Percentiles rank a stretch among this genome's conserved stretches.
Conservation (phyloP, 2,888 invertebrate species). For the Nephrotoma flavescens region DNA sequence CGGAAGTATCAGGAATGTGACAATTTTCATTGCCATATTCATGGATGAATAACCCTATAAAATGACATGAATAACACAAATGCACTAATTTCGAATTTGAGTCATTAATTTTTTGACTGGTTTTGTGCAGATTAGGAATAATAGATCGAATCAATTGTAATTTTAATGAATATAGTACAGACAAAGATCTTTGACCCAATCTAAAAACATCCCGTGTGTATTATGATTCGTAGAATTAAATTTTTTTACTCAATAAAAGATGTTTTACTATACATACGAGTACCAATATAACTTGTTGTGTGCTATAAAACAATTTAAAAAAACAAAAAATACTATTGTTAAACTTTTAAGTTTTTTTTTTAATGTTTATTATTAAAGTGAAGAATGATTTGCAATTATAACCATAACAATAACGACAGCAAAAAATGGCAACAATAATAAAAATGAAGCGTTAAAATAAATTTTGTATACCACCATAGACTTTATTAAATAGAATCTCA, state of each 20-base stretch:
- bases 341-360: not conserved
- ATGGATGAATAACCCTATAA: not conserved
- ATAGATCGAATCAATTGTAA: not conserved
- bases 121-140: not conserved
- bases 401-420: not conserved
- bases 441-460: not conserved
- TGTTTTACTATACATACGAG: not conserved
- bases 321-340: not conserved
- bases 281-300: not conserved
- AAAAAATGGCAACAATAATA: not conserved
- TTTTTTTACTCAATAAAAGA: not conserved
- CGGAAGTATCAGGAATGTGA: not conserved
- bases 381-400: not conserved
- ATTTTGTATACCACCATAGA: not conserved
- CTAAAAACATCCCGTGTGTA: not conserved
- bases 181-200: not conserved
- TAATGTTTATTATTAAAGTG: not conserved
- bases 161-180: not conserved
- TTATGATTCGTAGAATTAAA: not conserved
- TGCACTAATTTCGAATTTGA: not conserved
- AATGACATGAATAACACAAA: not conserved
- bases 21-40: not conserved
- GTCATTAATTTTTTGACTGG: not conserved
- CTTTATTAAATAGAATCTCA: not conserved
- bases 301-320: not conserved